A percentile compares a stretch with the other conserved stretches of the same genome.
Conservation (phyloP, 2,888 invertebrate species). For the Cordilura impudica region DNA sequence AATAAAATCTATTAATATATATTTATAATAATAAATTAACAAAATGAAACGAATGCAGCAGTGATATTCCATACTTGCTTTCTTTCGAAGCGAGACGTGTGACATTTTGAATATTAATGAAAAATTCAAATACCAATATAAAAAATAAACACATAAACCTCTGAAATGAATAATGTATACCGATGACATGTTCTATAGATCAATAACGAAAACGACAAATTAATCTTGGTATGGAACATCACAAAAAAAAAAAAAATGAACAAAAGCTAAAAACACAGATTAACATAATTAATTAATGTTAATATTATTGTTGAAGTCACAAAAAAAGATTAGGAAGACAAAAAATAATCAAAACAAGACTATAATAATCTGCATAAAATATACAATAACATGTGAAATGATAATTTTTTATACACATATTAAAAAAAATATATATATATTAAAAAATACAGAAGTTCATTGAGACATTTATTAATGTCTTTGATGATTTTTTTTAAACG, state of each 20-base stretch:
- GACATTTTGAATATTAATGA: not conserved
- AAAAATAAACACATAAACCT: not conserved
- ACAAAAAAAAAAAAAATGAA: slow-evolving; percentile 2
- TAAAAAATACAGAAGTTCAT: slow-evolving; percentile 50
- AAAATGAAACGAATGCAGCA: not conserved
- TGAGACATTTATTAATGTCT: slow-evolving; percentile 42
- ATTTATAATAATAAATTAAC: not conserved
- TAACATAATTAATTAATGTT: slow-evolving; percentile 55
- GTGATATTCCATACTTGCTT: not conserved
- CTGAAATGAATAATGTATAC: not conserved
- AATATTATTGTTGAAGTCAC: slow-evolving; percentile 24
- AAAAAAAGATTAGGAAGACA: not conserved
- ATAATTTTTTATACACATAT: not conserved
- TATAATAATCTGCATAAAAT: slow-evolving; percentile 44
- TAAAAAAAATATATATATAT: not conserved
- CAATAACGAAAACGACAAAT: slow-evolving; percentile 47
- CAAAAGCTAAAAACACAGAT: too few species aligned
- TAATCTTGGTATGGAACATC: slow-evolving; percentile 33
- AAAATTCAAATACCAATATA: not conserved
- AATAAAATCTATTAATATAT: not conserved
- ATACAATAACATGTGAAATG: slow-evolving; percentile 16
- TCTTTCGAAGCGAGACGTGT: not conserved
- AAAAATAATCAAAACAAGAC: slow-evolving; percentile 19
- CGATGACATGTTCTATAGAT: slow-evolving; percentile 30
- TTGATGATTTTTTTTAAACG: slow-evolving; percentile 35